Percentiles rank a stretch among this genome's conserved stretches.
Evolutionary conservation across 2,888 invertebrate genomes (phyloP).

Genomic region (Aleiodes testaceus): DNA sequence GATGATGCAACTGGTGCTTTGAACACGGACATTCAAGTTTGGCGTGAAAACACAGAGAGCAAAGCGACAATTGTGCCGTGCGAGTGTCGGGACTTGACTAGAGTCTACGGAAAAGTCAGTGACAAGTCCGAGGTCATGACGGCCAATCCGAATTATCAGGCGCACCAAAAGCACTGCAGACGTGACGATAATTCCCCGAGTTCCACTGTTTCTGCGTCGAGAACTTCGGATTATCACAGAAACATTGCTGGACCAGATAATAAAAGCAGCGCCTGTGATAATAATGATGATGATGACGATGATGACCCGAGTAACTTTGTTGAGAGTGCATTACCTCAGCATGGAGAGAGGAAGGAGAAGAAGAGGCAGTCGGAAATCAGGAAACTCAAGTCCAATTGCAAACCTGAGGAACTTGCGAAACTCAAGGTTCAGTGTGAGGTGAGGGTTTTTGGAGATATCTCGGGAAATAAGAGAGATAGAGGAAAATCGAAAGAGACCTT

Average conservation of each 20-base stretch:
- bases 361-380: conserved; percentile 81
- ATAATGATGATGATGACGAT: conserved; percentile 63
- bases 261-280: conserved; percentile 63
- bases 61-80: conserved; percentile 69
- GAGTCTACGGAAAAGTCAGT: conserved; percentile 48
- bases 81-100: conserved; percentile 60
- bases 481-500: too few species aligned
- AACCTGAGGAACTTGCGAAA: conserved; percentile 84
- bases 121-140: conserved; percentile 50
- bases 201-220: conserved; percentile 48
- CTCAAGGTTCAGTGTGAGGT: conserved; percentile 82
- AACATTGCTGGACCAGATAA: conserved; percentile 70
- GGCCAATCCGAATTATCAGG: conserved; percentile 41
- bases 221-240: conserved; percentile 55
- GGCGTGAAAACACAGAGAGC: conserved; percentile 85
- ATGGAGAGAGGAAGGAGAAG: conserved; percentile 77
- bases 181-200: conserved; percentile 43
- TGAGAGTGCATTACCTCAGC: conserved; percentile 80
- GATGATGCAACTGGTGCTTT: conserved; percentile 80
- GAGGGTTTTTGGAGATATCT: neutral
- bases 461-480: neutral
- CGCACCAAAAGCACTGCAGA: conserved; percentile 30
- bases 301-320: conserved; percentile 78
- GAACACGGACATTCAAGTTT: conserved; percentile 87
- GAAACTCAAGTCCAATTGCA: conserved; percentile 85